Percentiles rank a stretch among this genome's conserved stretches.
phyloP scores from a whole-genome alignment of 2,797 vertebrate species.

The Dipus sagitta region DNA sequence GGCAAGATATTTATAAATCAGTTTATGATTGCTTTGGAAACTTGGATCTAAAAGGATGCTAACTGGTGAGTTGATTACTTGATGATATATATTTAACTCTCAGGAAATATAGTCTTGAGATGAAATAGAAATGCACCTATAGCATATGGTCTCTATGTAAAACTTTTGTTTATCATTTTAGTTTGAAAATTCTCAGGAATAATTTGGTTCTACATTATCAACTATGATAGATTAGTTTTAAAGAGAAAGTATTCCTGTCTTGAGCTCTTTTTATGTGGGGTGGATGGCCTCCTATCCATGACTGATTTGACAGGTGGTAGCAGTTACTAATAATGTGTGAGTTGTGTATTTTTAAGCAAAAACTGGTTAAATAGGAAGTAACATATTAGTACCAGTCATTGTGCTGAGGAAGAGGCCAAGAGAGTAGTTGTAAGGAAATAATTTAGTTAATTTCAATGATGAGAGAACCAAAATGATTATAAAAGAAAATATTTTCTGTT shows the following conservation, averaged over 20 bases:
- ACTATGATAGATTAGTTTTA: background rate
- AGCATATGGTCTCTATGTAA: background rate
- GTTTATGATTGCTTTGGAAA: background rate
- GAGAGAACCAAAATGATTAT: background rate
- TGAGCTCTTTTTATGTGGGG: fast-evolving
- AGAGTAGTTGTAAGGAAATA: background rate
- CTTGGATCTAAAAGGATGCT: background rate
- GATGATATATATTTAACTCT: background rate
- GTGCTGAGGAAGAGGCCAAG: background rate
- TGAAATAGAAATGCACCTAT: background rate
- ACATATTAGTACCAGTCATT: background rate
- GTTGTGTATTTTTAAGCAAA: background rate
- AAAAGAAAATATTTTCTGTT: background rate
- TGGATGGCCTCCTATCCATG: background rate
- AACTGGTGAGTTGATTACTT: background rate
- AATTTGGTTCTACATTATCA: background rate
- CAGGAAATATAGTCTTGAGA: background rate
- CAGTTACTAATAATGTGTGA: background rate
- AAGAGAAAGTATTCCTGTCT: background rate
- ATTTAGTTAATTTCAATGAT: background rate
- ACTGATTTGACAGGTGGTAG: background rate
- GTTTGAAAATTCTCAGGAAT: background rate
- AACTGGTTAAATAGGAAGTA: background rate
- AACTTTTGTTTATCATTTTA: background rate
- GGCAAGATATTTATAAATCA: background rate